phyloP scores from a whole-genome alignment of 2,113 vertebrate species.

The Sebastes schlegelii region DNA sequence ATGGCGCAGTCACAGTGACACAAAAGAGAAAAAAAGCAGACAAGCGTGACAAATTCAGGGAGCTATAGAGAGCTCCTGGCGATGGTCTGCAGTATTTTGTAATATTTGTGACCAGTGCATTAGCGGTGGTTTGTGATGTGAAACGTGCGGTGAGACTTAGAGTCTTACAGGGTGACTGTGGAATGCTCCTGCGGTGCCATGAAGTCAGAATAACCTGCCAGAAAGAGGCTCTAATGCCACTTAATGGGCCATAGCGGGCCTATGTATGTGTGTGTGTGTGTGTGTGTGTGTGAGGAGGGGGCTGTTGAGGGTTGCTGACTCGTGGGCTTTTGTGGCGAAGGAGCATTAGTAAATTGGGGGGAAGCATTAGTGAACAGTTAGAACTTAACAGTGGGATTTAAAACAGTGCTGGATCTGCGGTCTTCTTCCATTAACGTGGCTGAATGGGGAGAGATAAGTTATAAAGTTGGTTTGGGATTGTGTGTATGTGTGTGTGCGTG shows the following conservation, averaged over 20 bases:
- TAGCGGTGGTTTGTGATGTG: constrained; percentile 66
- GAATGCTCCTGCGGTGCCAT: constrained; percentile 66
- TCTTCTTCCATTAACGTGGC: constrained; percentile 72
- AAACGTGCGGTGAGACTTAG: constrained; percentile 68
- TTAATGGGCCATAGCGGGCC: constrained; percentile 53
- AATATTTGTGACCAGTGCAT: constrained; percentile 54
- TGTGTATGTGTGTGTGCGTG: constrained; percentile 1
- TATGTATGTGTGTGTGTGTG: constrained; percentile 23
- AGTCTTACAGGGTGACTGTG: constrained; percentile 71
- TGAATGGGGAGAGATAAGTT: constrained; percentile 50
- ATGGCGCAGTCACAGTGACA: not conserved
- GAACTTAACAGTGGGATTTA: constrained; percentile 62
- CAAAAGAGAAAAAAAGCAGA: not conserved
- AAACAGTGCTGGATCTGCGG: constrained; percentile 62
- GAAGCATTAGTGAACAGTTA: constrained; percentile 72
- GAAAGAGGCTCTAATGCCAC: constrained; percentile 72
- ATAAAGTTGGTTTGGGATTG: constrained; percentile 55
- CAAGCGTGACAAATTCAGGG: not conserved
- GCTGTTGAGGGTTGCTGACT: constrained; percentile 69
- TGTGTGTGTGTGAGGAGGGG: not conserved
- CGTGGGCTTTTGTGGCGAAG: constrained; percentile 65
- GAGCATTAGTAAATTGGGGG: constrained; percentile 77
- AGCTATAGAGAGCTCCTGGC: not conserved
- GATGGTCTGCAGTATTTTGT: constrained; percentile 19
- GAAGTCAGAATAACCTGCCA: constrained; percentile 68